Evolutionary conservation across 2,888 invertebrate species (phyloP).

Genomic region (Autographa gamma): DNA sequence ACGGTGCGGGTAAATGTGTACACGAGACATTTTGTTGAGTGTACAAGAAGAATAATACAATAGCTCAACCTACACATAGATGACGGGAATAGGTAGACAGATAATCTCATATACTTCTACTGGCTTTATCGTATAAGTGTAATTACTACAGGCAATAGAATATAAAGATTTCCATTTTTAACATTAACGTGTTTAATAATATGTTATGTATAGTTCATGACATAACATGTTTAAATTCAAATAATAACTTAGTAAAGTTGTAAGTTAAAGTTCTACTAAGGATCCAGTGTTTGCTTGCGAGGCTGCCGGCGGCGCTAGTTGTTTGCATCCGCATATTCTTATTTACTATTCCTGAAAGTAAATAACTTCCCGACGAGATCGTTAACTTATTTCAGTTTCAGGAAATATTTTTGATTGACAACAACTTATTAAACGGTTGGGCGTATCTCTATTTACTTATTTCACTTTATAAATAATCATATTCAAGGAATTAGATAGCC

Average conservation of each 20-base stretch:
- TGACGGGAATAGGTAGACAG: not conserved
- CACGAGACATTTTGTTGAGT: constrained; percentile 16
- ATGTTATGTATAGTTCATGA: not conserved
- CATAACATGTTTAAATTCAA: constrained; percentile 6
- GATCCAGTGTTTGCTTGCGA: constrained; percentile 39
- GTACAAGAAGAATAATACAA: constrained; percentile 15
- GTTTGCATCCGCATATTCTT: constrained; percentile 72
- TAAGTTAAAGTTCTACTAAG: constrained; percentile 25
- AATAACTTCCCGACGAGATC: constrained; percentile 59
- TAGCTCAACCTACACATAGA: constrained; percentile 9
- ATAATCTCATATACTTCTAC: not conserved
- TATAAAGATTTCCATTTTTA: too few relatives aligned
- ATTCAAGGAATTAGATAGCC: constrained; percentile 10
- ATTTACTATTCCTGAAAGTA: constrained; percentile 70
- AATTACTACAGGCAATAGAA: not conserved
- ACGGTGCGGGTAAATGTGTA: constrained; percentile 25
- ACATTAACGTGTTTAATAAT: too few relatives aligned
- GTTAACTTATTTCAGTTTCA: constrained; percentile 28
- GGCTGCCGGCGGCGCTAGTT: constrained; percentile 36
- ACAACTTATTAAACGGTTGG: not conserved
- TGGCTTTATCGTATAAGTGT: not conserved
- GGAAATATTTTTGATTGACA: not conserved
- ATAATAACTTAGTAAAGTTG: constrained; percentile 41
- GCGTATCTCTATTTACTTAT: not conserved
- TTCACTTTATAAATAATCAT: not conserved